Base-by-base conservation (phyloP, 2,888 invertebrate species). In the Tipula vernalis region DNA sequence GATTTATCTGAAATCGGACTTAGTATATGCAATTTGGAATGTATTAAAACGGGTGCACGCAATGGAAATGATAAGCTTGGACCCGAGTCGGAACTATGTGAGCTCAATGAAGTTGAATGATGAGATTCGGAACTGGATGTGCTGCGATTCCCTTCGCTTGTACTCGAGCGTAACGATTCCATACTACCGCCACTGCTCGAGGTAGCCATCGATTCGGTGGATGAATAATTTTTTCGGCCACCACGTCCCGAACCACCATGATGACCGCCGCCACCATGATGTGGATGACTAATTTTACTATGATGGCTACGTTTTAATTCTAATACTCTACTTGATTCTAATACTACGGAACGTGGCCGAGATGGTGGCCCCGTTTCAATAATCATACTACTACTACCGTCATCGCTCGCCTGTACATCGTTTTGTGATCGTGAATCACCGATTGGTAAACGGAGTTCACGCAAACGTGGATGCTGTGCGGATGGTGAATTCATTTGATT, bases 1-100 rank as follows among this genome's bases (percentile, higher is more conserved):
- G 97, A 97, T 91, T 97, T 97, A 91, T 97, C 97, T 87, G 97
- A 97, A 89, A 97, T 97, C 28, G 97, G 97, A 89, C 97, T 97
- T 85, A 97, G 93, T 90, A 97, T 96, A 91, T 97, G 96, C 89
- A 97, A 92, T 91, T 97, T 96, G 87, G 95, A 94, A 91, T 96
- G 95, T 89, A 95, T 94, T 87, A 94, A 93, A 83, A 94, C 91
- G 91, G 95, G 95, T 90, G 94, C 95, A 89, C 94, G 94, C 87
- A 94, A 90, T 89, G 94, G 95, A 91, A 93, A 93, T 39, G 91
- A 91, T 87, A 94, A 93, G 89, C 94, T 94, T 87, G 91, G 91
- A 87, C 90, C 91, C 88, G 95, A 96, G 91, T 97, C 96, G 57
- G 96, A 96, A 91, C 96, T 96, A 90, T 97, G 96, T 12, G 96